Conservation (phyloP, 2,888 invertebrate genomes). For the Octodonta nipae region DNA sequence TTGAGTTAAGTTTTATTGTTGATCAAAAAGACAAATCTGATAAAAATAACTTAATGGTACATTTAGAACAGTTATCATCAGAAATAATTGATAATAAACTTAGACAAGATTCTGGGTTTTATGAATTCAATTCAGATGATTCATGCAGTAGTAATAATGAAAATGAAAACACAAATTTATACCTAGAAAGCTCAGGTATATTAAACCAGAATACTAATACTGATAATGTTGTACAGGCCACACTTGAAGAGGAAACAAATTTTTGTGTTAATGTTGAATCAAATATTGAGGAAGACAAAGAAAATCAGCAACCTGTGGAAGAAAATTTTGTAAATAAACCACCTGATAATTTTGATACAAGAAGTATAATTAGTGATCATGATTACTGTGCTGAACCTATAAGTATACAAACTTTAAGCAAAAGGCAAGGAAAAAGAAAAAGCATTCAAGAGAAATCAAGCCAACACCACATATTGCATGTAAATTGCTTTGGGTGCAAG, state of each 20-base stretch:
- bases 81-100: constrained; percentile 9
- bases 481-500: too few species aligned
- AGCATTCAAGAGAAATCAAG: not conserved
- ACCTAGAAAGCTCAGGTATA: too few species aligned
- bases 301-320: not conserved
- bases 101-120: constrained; percentile 18
- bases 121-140: constrained; percentile 16
- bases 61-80: constrained; percentile 9
- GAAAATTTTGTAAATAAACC: not conserved
- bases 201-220: too few species aligned
- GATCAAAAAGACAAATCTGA: constrained; percentile 6
- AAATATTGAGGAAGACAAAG: not conserved
- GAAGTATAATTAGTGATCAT: constrained; percentile 12
- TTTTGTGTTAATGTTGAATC: too few species aligned
- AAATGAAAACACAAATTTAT: constrained; percentile 1
- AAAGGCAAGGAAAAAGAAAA: not conserved
- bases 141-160: constrained; percentile 1
- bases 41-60: constrained; percentile 8
- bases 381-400: constrained; percentile 9
- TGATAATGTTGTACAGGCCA: too few species aligned
- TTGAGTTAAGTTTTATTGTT: too few species aligned
- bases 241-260: too few species aligned
- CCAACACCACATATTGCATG: not conserved
- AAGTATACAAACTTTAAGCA: not conserved
- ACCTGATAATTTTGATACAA: constrained; percentile 10